Base-by-base conservation (phyloP, 2,888 invertebrate genomes). In the Clusia tigrina region DNA sequence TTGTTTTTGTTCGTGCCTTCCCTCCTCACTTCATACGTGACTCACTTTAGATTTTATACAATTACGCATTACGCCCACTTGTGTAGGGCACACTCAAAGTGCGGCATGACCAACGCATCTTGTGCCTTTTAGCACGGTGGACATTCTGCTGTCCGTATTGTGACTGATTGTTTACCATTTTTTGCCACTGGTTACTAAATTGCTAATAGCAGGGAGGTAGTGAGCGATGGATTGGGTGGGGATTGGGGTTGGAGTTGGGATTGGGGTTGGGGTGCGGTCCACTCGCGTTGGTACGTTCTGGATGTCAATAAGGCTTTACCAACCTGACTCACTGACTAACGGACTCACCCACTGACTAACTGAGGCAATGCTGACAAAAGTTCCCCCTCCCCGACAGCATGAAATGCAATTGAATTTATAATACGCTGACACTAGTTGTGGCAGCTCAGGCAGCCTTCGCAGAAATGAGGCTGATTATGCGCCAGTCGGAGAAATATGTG, bases 141-240 rank as follows among this genome's bases (percentile, higher is more conserved):
- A n/a, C n/a, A n/a, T n/a, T n/a, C n/a, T n/a, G n/a, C n/a, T 48
- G 48, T 48, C 48, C 20, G 3, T 48, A 48, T 48, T 48, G 48
- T 48, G 48, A 48, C 48, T 48, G 48, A 48, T 48, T 48, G 48
- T 22, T 5, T 22, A 15, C 48, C 48, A 48, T 48, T 3, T 48
- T 48, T 48, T 20, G 48, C 48, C 48, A 48, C 48, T 48, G 18
- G 48, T 48, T 22, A 48, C 48, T 22, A n/a, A n/a, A n/a, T 48
- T 48, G 48, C 6, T n/a, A 17, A n/a, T 6, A 17, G 42, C n/a
- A 32, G n/a, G 32, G 32, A 32, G 32, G 6, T 9, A 12, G 42
- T 17, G 42, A 6, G n/a, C 42, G 9, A 15, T n/a, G 6, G 42
- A 15, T n/a, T n/a, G n/a, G n/a, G n/a, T n/a, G n/a, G n/a, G n/a